Conservation (phyloP, 2,797 vertebrate genomes). For the Paramormyrops hopkinsi region DNA sequence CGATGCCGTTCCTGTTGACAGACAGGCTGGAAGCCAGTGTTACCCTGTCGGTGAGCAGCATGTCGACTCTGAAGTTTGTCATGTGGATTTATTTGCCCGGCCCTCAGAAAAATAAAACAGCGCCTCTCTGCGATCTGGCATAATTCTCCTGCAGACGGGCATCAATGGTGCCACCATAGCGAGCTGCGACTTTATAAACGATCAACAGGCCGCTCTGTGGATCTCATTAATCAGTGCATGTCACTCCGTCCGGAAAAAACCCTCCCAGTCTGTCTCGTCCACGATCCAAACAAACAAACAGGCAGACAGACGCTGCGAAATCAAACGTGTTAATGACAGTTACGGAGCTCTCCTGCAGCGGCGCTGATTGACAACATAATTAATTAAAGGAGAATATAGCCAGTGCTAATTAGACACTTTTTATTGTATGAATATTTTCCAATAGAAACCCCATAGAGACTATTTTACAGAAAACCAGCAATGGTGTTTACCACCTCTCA, state of each 20-base stretch:
- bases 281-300: constrained; percentile 10
- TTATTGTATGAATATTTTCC: not conserved
- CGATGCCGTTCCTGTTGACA: not conserved
- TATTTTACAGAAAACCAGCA: not conserved
- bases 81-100: constrained; percentile 5
- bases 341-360: not conserved
- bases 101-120: constrained; percentile 2
- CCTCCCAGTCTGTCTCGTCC: not conserved
- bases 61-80: not conserved
- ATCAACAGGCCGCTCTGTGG: not conserved
- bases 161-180: not conserved
- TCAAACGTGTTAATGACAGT: not conserved
- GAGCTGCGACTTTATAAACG: not conserved
- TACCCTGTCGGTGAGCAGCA: not conserved
- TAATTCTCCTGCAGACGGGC: not conserved
- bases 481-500: not conserved
- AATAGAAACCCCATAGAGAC: not conserved
- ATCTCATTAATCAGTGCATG: not conserved
- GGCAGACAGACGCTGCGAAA: not conserved
- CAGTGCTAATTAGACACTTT: not conserved
- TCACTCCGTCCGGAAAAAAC: not conserved
- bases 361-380: not conserved
- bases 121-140: not conserved
- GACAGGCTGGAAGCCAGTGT: not conserved
- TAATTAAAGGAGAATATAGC: constrained; percentile 6